A percentile compares a stretch with the other conserved stretches of the same genome.
Conservation (phyloP, 1,140 invertebrate genomes). For the Phenacoccus solenopsis region DNA sequence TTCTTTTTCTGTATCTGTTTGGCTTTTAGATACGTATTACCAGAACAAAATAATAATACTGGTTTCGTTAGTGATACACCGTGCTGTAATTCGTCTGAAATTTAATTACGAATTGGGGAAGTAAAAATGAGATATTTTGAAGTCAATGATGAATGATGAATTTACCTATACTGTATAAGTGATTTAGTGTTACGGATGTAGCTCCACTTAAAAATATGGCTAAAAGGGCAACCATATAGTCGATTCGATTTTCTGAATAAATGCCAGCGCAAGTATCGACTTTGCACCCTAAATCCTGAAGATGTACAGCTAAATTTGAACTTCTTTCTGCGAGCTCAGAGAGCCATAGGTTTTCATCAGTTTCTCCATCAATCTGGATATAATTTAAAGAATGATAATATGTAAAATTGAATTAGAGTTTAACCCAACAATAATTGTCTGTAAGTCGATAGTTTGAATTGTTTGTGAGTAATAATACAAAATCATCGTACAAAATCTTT, state of each 20-base stretch:
- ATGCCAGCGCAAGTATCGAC: constrained; percentile 35
- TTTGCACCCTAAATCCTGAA: constrained; percentile 11
- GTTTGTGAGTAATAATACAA: no score
- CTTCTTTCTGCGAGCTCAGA: constrained; percentile 5
- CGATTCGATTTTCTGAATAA: constrained; percentile 44
- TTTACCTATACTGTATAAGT: constrained; percentile 42
- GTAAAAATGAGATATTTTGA: background rate
- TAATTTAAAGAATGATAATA: no score
- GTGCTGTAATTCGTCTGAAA: constrained; percentile 6
- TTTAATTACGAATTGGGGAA: constrained; percentile 18
- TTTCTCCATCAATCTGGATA: constrained; percentile 14
- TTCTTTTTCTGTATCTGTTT: background rate
- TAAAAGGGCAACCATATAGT: constrained; percentile 40
- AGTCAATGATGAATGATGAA: background rate
- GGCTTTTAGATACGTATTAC: background rate
- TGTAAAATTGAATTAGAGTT: no score
- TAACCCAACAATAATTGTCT: no score
- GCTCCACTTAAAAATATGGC: constrained; percentile 41
- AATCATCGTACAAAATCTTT: no score
- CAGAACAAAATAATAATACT: background rate
- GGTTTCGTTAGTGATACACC: constrained; percentile 3
- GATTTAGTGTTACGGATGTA: constrained; percentile 45
- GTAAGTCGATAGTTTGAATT: no score
- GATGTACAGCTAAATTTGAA: constrained; percentile 1
- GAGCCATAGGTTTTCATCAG: background rate